Evolutionary conservation across 2,113 vertebrate genomes (phyloP), one percentile per base, ranked within the genome.

Genomic region (Ifrita kowaldi): DNA sequence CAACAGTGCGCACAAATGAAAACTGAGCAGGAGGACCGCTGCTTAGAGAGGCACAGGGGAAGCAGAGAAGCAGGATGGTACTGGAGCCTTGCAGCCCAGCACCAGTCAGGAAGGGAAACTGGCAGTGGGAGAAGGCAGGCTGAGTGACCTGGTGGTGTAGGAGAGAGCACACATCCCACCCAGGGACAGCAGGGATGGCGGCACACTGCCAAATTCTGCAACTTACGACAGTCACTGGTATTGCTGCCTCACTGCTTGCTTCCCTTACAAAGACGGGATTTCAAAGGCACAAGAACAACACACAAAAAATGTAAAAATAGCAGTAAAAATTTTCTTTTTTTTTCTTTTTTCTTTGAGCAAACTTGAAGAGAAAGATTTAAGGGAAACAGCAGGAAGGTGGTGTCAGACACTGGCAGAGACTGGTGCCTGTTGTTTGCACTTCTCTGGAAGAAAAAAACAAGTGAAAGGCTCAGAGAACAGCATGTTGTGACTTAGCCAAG

Each of bases 351-450:
- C 35, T 47, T 79, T 4, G 4, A 90, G 52, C 22, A 64, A 91
- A 92, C 33, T 81, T 71, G 49, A 94, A 86, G 52, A 76, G 53
- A 78, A 80, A 84, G 69, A 92, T 91, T 74, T 87, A 94, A 94
- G 41, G 26, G 80, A 87, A 95, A 68, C 76, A 82, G 83, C 68
- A 84, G 53, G 81, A 95, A 94, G 49, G 89, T 81, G 64, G 80
- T 92, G 83, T 95, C 81, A 96, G 84, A 86, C 2, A 0, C 53
- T 75, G 89, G 77, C 80, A 95, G 92, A 90, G 60, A 59, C 41
- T 67, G 10, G 65, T 91, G 91, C 56, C 89, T 70, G 80, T 87
- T 97, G 84, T 95, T 90, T 95, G 91, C 69, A 94, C 69, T 95
- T 82, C 87, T 89, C 84, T 64, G 65, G 60, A 82, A 92, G n/a